Conservation (phyloP, 2,888 invertebrate species). For the Nesidiocoris tenuis region DNA sequence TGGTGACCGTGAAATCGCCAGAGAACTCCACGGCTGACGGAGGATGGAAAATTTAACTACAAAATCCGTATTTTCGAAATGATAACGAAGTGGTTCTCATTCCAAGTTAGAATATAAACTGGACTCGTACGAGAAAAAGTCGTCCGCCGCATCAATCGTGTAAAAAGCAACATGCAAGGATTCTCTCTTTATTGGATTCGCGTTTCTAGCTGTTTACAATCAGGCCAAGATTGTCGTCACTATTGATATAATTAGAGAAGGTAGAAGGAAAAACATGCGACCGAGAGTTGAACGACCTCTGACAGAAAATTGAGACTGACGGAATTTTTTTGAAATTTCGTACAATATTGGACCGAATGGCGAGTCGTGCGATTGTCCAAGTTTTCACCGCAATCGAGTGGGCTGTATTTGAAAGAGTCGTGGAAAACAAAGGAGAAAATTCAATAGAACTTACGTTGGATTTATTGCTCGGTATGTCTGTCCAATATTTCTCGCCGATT, state of each 20-base stretch:
- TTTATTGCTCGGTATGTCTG: slow-evolving; percentile 21
- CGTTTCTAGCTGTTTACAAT: not conserved
- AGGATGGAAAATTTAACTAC: no score
- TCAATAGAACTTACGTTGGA: slow-evolving; percentile 16
- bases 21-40: no score
- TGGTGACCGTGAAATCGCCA: no score
- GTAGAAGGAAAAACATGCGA: not conserved
- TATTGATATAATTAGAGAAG: not conserved
- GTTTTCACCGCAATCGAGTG: not conserved
- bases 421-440: not conserved
- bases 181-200: slow-evolving; percentile 7
- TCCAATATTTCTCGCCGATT: slow-evolving; percentile 39
- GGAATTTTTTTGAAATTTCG: not conserved
- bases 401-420: no score
- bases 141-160: no score
- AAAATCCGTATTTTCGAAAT: no score
- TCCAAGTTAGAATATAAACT: no score
- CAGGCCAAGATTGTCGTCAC: not conserved
- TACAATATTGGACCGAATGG: not conserved
- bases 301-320: not conserved
- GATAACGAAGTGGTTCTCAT: no score
- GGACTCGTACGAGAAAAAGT: no score
- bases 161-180: slow-evolving; percentile 6
- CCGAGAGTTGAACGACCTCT: not conserved
- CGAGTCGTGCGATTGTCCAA: not conserved